Percentiles rank a stretch among this genome's conserved stretches.
Evolutionary conservation across 2,113 vertebrate genomes (phyloP).

Genomic region (Plectropomus leopardus): DNA sequence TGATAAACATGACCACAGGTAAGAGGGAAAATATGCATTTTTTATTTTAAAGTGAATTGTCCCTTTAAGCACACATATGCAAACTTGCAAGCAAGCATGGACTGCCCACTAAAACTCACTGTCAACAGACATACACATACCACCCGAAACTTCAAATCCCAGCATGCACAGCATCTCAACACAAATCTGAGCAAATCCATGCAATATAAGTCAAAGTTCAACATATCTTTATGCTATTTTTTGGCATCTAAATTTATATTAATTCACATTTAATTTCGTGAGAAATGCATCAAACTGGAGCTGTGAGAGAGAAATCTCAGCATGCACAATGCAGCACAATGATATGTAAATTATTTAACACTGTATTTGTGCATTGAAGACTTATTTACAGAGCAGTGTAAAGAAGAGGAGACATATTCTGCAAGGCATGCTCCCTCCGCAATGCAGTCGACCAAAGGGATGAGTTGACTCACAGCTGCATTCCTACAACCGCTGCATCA

Average conservation of each 20-base stretch:
- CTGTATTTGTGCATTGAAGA: background rate
- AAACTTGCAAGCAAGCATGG: background rate
- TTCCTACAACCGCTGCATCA: constrained; percentile 27
- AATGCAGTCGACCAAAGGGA: constrained; percentile 68
- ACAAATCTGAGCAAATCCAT: constrained; percentile 34
- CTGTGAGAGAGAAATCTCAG: background rate
- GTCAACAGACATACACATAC: constrained; percentile 2
- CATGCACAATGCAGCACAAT: background rate
- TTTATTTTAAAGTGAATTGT: too few species aligned
- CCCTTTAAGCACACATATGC: background rate
- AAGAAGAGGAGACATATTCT: constrained; percentile 25
- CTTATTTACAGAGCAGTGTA: background rate
- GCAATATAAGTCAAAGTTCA: constrained; percentile 8
- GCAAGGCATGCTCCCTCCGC: constrained; percentile 61
- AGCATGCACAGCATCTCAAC: constrained; percentile 47
- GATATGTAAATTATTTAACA: background rate
- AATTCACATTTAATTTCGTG: background rate
- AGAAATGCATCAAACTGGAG: background rate
- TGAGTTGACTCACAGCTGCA: constrained; percentile 58
- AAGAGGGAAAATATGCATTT: too few species aligned
- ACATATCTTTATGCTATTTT: background rate
- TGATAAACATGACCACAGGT: too few species aligned
- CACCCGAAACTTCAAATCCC: constrained; percentile 60
- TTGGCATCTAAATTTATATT: background rate
- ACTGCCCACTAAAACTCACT: background rate